phyloP scores from a whole-genome alignment of 2,888 invertebrate genomes.

The Meloe dianella region DNA sequence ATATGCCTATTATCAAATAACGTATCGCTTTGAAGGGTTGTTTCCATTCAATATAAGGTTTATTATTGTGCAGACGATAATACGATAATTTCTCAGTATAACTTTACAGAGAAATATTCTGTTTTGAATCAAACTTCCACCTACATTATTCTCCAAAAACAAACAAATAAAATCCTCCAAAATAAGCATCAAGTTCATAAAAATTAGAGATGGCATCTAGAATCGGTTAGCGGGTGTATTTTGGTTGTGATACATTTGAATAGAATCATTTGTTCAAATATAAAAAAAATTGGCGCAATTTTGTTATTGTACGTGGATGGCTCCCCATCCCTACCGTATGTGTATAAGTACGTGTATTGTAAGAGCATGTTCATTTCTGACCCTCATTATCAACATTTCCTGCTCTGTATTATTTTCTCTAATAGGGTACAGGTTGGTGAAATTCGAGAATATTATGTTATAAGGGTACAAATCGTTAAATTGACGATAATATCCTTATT shows the following conservation, averaged over 20 bases:
- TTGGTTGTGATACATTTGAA: neutral
- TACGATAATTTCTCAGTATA: neutral
- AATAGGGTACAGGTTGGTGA: constrained; percentile 13
- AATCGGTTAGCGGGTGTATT: no score
- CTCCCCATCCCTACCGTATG: neutral
- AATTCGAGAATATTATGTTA: constrained; percentile 7
- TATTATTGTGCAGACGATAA: neutral
- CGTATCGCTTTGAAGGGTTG: constrained; percentile 23
- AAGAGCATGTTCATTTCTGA: constrained; percentile 1
- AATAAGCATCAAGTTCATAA: neutral
- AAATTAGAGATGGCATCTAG: no score
- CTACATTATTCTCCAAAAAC: no score
- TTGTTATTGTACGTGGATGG: neutral
- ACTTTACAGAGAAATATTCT: neutral
- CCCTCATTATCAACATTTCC: constrained; percentile 13
- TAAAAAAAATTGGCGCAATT: neutral
- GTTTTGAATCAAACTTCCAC: neutral
- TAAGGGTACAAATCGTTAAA: constrained; percentile 9
- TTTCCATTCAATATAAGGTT: constrained; percentile 28
- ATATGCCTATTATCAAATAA: constrained; percentile 31
- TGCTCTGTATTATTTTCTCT: constrained; percentile 5
- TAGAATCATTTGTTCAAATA: neutral
- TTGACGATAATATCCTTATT: constrained; percentile 6
- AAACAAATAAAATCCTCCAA: neutral
- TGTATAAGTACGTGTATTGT: neutral